Conservation (phyloP, 2,797 vertebrate genomes). For the Aplochiton taeniatus region DNA sequence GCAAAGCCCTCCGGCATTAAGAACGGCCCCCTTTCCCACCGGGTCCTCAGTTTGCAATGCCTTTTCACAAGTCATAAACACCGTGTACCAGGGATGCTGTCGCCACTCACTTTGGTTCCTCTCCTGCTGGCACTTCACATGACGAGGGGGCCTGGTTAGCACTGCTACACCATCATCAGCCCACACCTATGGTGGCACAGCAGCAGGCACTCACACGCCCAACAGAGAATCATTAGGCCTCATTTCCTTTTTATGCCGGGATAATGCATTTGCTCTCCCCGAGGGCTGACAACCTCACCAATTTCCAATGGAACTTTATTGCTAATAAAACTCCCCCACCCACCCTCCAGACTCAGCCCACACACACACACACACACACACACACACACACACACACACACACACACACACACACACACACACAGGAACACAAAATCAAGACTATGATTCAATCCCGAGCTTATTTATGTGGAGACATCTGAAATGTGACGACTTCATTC, state of each 20-base stretch:
- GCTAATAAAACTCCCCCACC: slow-evolving; percentile 46
- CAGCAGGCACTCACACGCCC: slow-evolving; percentile 42
- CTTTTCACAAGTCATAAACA: slow-evolving; percentile 41
- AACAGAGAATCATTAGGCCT: slow-evolving; percentile 58
- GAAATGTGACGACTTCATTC: slow-evolving; percentile 31
- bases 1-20: not conserved
- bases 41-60: slow-evolving; percentile 25
- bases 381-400: not conserved
- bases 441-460: slow-evolving; percentile 40
- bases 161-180: slow-evolving; percentile 41
- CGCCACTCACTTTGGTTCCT: slow-evolving; percentile 28
- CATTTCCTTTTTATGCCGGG: slow-evolving; percentile 49
- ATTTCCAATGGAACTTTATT: slow-evolving; percentile 53
- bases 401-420: no score
- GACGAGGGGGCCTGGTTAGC: slow-evolving; percentile 28
- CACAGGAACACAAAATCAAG: slow-evolving; percentile 12
- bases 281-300: slow-evolving; percentile 34
- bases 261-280: slow-evolving; percentile 42
- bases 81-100: slow-evolving; percentile 37
- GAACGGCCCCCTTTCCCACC: slow-evolving; percentile 22
- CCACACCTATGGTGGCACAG: slow-evolving; percentile 51
- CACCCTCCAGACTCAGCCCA: not conserved
- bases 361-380: no score
- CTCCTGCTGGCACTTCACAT: slow-evolving; percentile 43
- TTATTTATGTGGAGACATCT: slow-evolving; percentile 28